Base-by-base conservation (phyloP, 2,797 vertebrate species). In the Muscicapa comitata region DNA sequence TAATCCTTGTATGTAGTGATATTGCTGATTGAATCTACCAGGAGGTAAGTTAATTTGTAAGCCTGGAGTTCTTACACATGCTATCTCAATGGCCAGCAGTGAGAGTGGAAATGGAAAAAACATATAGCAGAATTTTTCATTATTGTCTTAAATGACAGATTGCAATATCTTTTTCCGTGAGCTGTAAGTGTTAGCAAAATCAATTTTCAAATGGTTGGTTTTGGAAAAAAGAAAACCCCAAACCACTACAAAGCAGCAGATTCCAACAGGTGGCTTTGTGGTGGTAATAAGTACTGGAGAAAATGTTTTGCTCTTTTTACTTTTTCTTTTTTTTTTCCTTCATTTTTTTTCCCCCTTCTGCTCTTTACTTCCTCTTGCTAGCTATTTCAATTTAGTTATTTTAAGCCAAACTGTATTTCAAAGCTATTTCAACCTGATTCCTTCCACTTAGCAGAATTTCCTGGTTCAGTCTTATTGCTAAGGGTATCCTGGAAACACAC, bases 41-140 rank as follows among this genome's bases (percentile, higher is more conserved):
- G 82, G 79, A 96, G 94, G 96, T 97, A 96, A 96, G 96, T 97
- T 94, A 84, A 96, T 86, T 90, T 93, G 71, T 82, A 59, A 88
- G 82, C 79, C 77, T 87, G 68, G 28, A 67, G 59, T 88, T 87
- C 65, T 80, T 66, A 73, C 43, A 73, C 40, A 7, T 53, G 51
- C 75, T 93, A 28, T 90, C 78, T 94, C 54, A 66, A 68, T 92
- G 85, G 65, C 72, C 40, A 80, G 54, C 42, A 54, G 37, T 58
- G 54, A 87, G 57, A 72, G 19, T 29, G 40, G 58, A 90, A 90
- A 75, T 66, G 33, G 35, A 43, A 74, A 74, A 85, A 82, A 77
- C 0, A 2, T 3, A 40, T 28, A 78, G 31, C 40, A 31, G 59
- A 72, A 26, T 42, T 82, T 87, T 93, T 89, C 65, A 21, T 75